A percentile compares a stretch with the other conserved stretches of the same genome.
These are phyloP conservation scores for Falcaria lacertinaria DNA, from an alignment of 2,888 invertebrate genomes.

Conservation along the genomic window DNA sequence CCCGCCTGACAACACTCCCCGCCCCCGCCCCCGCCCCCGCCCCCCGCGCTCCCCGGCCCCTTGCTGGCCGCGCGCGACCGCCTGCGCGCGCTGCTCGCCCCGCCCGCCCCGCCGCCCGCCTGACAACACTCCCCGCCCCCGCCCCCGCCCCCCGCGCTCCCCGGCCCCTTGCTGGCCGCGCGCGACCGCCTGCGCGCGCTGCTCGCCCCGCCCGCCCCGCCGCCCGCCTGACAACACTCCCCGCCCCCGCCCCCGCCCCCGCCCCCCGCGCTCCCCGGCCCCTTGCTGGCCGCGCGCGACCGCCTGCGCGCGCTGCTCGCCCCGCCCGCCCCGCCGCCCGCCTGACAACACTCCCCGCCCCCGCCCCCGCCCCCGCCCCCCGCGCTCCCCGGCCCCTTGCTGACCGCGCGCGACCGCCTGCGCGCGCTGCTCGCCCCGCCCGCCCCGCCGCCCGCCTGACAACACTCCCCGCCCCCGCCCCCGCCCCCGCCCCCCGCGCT, in stretches of 20 bases:
- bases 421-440: slow-evolving; percentile 12
- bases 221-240: slow-evolving; percentile 7
- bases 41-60: too few relatives aligned
- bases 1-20: slow-evolving; percentile 7
- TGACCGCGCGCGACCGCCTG: slow-evolving; percentile 10
- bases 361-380: background rate
- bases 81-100: slow-evolving; percentile 17
- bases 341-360: slow-evolving; percentile 10
- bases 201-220: slow-evolving; percentile 7
- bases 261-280: too few relatives aligned
- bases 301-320: slow-evolving; percentile 16
- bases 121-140: slow-evolving; percentile 8
- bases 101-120: background rate
- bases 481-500: background rate
- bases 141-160: background rate
- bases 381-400: too few relatives aligned
- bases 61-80: background rate
- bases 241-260: slow-evolving; percentile 5
- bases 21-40: slow-evolving; percentile 4
- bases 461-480: slow-evolving; percentile 11
- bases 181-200: slow-evolving; percentile 13
- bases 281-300: too few relatives aligned
- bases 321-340: slow-evolving; percentile 3
- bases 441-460: background rate
- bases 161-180: too few relatives aligned